Evolutionary conservation across 2,888 invertebrate genomes (phyloP), one percentile per base, ranked within the genome.

Genomic region (Pheosia gnoma): DNA sequence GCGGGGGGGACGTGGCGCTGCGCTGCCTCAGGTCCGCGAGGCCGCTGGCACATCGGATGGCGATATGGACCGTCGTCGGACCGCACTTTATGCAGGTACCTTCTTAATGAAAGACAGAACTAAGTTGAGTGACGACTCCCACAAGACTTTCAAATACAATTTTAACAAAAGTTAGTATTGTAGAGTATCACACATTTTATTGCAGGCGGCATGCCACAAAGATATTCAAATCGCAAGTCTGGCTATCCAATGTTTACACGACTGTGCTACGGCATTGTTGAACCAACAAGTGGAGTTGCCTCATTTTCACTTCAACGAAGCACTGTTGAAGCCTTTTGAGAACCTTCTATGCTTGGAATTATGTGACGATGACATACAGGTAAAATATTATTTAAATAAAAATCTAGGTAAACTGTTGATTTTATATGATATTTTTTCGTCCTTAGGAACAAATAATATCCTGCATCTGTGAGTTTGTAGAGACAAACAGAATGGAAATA

Each of bases 231-330:
- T 98, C 62, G 98, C 98, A 0, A 98, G 98, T 84, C 96, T 98
- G 78, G 98, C 98, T 0, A 97, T 99, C 43, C 96, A 97, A 72
- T 98, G 98, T 77, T 97, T 99, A 66, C 98, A 98, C 82, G 98
- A 98, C 80, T 96, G 98, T 36, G 97, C 98, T 58, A 98, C 97
- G 1, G 96, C 97, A 0, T 89, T 98, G 25, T 90, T 99, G 58
- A 97, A 97, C 77, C 97, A 97, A 80, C 97, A 97, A 85, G 95
- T 96, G 0, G 99, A 99, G 84, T 87, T 98, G 67, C 97, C 98
- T 0, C 97, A 98, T 88, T 99, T 98, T 88, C 98, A 99, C 85
- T 98, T 99, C 86, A 98, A 99, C 84, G 99, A 99, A 86, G 98
- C 98, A 0, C 93, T 99, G 8, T 96, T 99, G 74, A 98, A 99